Evolutionary conservation across 2,113 vertebrate genomes (phyloP).

Genomic region (Accipiter virgatus): DNA sequence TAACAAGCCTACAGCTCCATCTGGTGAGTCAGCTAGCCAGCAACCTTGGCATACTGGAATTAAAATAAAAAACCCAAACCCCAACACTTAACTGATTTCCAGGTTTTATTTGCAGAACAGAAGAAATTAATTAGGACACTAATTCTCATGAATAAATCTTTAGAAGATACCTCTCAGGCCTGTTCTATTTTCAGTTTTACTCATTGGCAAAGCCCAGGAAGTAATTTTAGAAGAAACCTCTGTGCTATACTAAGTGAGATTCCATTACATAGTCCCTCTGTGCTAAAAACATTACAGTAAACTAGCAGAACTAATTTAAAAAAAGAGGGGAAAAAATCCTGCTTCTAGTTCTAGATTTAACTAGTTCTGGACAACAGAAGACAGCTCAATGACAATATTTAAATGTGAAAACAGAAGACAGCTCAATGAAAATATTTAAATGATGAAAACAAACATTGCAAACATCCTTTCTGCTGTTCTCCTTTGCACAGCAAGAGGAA

Average conservation of each 20-base stretch:
- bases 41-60: rapidly evolving
- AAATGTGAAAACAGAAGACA: background rate
- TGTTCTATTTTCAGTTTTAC: background rate
- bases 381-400: background rate
- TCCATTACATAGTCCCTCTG: background rate
- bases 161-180: background rate
- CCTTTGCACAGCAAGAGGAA: background rate
- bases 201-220: background rate
- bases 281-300: background rate
- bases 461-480: background rate
- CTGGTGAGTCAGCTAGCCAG: slow-evolving; percentile 36
- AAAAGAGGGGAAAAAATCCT: background rate
- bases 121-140: background rate
- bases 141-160: background rate
- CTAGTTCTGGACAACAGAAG: background rate
- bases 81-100: background rate
- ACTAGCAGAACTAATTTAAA: background rate
- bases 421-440: background rate
- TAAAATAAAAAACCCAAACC: background rate
- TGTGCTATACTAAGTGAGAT: background rate
- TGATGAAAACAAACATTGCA: background rate
- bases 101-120: background rate
- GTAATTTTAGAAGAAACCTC: background rate
- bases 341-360: background rate
- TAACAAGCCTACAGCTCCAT: slow-evolving; percentile 45